Percentiles rank a stretch among this genome's conserved stretches.
Evolutionary conservation across 2,797 vertebrate genomes (phyloP).

Genomic region (Etheostoma nigrum): DNA sequence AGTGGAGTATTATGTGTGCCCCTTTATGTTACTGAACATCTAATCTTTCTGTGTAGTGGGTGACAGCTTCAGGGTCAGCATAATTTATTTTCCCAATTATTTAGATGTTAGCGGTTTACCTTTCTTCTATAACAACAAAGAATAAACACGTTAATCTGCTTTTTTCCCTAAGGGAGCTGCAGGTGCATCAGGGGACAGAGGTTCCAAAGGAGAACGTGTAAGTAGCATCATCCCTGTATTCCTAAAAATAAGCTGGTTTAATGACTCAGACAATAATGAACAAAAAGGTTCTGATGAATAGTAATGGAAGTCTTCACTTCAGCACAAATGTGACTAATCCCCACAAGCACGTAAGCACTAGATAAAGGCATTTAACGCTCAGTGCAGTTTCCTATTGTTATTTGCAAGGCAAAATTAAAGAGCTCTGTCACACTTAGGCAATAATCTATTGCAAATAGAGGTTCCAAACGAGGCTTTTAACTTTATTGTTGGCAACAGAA

Average conservation of each 20-base stretch:
- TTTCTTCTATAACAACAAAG: constrained; percentile 13
- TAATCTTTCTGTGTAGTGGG: constrained; percentile 5
- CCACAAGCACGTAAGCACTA: constrained; percentile 63
- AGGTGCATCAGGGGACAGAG: constrained; percentile 93
- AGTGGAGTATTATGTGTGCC: not conserved
- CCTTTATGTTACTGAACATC: constrained; percentile 26
- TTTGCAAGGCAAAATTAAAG: constrained; percentile 57
- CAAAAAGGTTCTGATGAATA: constrained; percentile 60
- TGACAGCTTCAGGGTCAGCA: constrained; percentile 18
- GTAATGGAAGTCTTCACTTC: constrained; percentile 69
- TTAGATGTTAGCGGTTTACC: not conserved
- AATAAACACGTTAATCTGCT: constrained; percentile 3
- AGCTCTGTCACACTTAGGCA: constrained; percentile 62
- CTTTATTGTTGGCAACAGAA: constrained; percentile 45
- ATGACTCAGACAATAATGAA: constrained; percentile 41
- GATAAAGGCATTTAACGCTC: constrained; percentile 72
- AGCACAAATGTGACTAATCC: constrained; percentile 74
- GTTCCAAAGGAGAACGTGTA: constrained; percentile 98
- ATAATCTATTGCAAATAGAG: constrained; percentile 67
- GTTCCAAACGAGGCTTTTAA: constrained; percentile 57
- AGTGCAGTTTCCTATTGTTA: constrained; percentile 65
- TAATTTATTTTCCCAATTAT: constrained; percentile 27
- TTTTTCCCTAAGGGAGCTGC: constrained; percentile 85
- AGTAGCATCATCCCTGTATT: constrained; percentile 60
- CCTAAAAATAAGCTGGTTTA: constrained; percentile 36